A percentile compares a stretch with the other conserved stretches of the same genome.
These are phyloP conservation scores for Portunus trituberculatus DNA, from an alignment of 1,140 invertebrate species.

Conservation along the genomic window DNA sequence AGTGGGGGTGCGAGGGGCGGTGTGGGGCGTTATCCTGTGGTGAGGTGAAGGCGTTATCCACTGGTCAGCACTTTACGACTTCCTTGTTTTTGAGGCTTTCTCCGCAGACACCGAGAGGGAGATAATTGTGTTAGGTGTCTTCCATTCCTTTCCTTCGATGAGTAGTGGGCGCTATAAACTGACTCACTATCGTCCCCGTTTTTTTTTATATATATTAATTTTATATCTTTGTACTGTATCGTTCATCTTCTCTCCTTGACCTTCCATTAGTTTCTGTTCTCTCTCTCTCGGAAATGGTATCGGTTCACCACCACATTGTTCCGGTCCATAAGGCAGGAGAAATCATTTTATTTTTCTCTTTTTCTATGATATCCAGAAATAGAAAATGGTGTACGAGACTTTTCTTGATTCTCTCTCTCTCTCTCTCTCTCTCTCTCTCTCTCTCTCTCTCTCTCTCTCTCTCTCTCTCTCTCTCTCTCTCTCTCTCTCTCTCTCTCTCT, in stretches of 20 bases:
- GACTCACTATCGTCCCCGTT: neutral
- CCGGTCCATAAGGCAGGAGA: neutral
- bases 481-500: too few relatives aligned
- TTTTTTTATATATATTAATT: neutral
- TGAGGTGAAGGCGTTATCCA: too few relatives aligned
- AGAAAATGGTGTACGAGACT: too few relatives aligned
- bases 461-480: too few relatives aligned
- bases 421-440: too few relatives aligned
- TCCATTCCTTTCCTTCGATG: neutral
- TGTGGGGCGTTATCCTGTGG: neutral
- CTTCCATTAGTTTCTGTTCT: neutral
- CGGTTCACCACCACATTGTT: neutral
- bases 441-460: too few relatives aligned
- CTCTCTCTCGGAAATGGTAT: neutral
- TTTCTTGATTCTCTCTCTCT: too few relatives aligned
- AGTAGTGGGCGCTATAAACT: neutral
- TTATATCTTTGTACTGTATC: neutral
- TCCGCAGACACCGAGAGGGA: too few relatives aligned
- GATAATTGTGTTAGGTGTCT: neutral
- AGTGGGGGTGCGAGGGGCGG: neutral
- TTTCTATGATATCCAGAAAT: neutral
- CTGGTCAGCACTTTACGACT: too few relatives aligned
- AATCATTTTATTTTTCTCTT: too few relatives aligned
- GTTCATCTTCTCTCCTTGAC: neutral
- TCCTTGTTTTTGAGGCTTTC: too few relatives aligned